These are phyloP conservation scores for Cheilosia impressa DNA, from an alignment of 2,888 invertebrate genomes.

Conservation along the genomic window DNA sequence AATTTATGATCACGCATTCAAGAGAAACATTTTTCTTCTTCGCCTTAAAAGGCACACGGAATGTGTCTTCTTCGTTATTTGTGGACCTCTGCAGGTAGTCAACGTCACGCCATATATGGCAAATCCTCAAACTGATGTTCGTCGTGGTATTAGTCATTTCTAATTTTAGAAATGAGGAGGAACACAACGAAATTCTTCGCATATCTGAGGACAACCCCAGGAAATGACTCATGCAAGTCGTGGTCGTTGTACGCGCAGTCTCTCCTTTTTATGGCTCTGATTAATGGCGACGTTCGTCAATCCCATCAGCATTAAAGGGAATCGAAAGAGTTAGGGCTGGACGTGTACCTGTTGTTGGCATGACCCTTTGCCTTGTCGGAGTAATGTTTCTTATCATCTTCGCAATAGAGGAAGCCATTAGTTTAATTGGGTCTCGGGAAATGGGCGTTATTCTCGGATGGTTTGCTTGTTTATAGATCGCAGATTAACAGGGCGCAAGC, in stretches of 20 bases:
- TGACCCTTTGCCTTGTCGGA: slow-evolving; percentile 13
- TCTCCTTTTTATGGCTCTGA: slow-evolving; percentile 20
- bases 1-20: slow-evolving; percentile 57
- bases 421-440: slow-evolving; percentile 20
- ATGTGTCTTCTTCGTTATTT: slow-evolving; percentile 29
- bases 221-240: slow-evolving; percentile 57
- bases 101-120: slow-evolving; percentile 22
- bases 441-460: background rate
- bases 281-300: slow-evolving; percentile 40
- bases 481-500: slow-evolving; percentile 1
- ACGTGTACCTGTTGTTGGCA: slow-evolving; percentile 29
- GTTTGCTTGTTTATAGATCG: slow-evolving; percentile 6
- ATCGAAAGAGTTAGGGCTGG: background rate
- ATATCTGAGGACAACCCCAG: slow-evolving; percentile 61
- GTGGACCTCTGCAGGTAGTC: slow-evolving; percentile 43
- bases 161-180: slow-evolving; percentile 44
- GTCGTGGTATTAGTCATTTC: slow-evolving; percentile 51
- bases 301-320: slow-evolving; percentile 12
- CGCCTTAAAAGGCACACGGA: slow-evolving; percentile 54
- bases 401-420: slow-evolving; percentile 33
- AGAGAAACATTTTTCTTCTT: slow-evolving; percentile 44
- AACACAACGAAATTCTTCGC: slow-evolving; percentile 36
- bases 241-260: background rate
- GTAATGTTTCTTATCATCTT: slow-evolving; percentile 1
- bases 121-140: slow-evolving; percentile 37